Evolutionary conservation across 1,140 invertebrate species (phyloP), one percentile per base, ranked within the genome.

Genomic region (Drosophila kohkoa): DNA sequence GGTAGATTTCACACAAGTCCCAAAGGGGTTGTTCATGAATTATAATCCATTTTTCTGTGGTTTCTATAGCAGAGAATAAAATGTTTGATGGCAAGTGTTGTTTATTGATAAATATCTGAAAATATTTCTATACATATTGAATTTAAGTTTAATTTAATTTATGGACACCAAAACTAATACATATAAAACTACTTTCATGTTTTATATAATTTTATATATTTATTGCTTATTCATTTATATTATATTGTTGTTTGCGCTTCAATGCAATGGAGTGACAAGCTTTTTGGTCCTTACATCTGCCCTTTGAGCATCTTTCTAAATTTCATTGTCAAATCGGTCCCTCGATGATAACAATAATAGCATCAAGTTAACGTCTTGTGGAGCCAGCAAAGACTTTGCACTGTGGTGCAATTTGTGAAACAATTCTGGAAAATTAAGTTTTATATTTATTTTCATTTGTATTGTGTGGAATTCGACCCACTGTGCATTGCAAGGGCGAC

Each of bases 11-110:
- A 58, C 57, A 38, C 15, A 51, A 55, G 15, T 52, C 51, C 65
- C 46, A 30, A 55, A 68, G 43, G 66, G 76, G 76, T 78, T 75
- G 72, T 55, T 70, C 65, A 49, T 71, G 66, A 78, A 66, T 75
- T 71, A 75, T 71, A 75, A 78, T 71, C 25, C 66, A 54, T 59
- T 68, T 74, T 57, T 51, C 38, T 71, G 72, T 13, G 60, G 66
- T 78, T 70, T 8, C 51, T 78, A 15, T 25, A 15, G 52, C 13
- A 52, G 20, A 25, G 20, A 32, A 70, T 15, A 45, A 35, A 72
- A 15, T 52, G 15, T 11, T 25, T 41, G 20, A 25, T n/a, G 8
- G 3, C 10, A 16, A 45, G 51, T 30, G 35, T 30, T 25, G 28
- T 30, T 30, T 52, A 52, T 52, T 28, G 51, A 52, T 52, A 52